Base-by-base conservation (phyloP, 35 echinoderm and acorn worm species). In the Eucidaris tribuloides region DNA sequence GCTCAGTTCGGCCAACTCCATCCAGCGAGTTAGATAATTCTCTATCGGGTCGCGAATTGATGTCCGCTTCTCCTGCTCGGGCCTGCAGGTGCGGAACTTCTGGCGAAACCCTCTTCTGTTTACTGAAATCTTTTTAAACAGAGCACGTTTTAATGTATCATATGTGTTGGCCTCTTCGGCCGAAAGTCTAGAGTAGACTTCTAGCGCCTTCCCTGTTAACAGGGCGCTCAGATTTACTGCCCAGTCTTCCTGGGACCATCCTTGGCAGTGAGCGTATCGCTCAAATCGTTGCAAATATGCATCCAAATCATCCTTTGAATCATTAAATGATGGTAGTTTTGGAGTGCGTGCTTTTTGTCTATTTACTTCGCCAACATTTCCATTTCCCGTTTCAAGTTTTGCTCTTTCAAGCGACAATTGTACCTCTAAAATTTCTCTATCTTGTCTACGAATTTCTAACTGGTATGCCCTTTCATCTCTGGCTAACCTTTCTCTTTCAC, bases 241-340 rank as follows among this genome's bases (percentile, higher is more conserved):
- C 87, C 80, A 90, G 32, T 90, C 81, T 3, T 82, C 33, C 23
- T 83, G 1, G 13, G 76, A 0, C 82, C 82, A 91, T 30, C 43
- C 71, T 39, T 91, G 82, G 41, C 33, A 40, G 15, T 20, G 15
- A 6, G 89, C 82, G 79, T 91, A 91, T 32, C 82, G 23, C 45
- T 91, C 89, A 86, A 40, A 91, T 18, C 71, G 29, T 78, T 91
- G 71, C 9, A 91, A 43, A 79, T 91, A 91, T 3, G 82, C 89
- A 63, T 91, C 89, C 30, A 91, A 22, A 62, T 91, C 87, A 65
- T 91, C 89, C 2, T 28, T 44, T n/a, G 74, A 81, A 62, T 85
- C 82, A 31, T 77, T 48, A 65, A 91, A 85, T 44, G 36, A 7
- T 22, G 89, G 89, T 31, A 85, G 60, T 76, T 86, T 90, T 29